phyloP scores from a whole-genome alignment of 2,888 invertebrate species.

The Leptopilina myrica region DNA sequence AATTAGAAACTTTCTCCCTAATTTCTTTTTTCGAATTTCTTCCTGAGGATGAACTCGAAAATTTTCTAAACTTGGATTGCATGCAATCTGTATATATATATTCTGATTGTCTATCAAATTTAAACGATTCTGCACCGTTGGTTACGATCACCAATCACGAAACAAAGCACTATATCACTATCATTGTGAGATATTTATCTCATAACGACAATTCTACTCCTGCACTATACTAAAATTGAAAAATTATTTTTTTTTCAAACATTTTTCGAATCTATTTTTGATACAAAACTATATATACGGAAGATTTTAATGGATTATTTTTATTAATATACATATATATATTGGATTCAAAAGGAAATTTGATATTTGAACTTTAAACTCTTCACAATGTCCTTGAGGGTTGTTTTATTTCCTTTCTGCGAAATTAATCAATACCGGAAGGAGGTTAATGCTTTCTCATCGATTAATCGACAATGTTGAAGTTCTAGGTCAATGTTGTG shows the following conservation, averaged over 20 bases:
- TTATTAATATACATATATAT: too few relatives aligned
- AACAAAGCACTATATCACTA: not conserved
- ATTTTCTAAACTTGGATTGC: not conserved
- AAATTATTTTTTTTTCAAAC: too few relatives aligned
- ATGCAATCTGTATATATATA: not conserved
- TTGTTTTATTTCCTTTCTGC: not conserved
- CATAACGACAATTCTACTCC: not conserved
- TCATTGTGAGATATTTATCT: not conserved
- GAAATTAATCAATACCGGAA: slow-evolving; percentile 16
- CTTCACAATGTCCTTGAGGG: not conserved
- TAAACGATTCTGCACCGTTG: slow-evolving; percentile 5
- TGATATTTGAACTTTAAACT: too few relatives aligned
- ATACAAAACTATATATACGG: too few relatives aligned
- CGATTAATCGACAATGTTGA: slow-evolving; percentile 56
- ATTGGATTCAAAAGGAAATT: too few relatives aligned
- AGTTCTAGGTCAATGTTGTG: slow-evolving; percentile 68
- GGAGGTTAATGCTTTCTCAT: slow-evolving; percentile 41
- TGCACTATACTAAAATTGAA: not conserved
- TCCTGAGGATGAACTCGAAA: not conserved
- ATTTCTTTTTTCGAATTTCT: not conserved
- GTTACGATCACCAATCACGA: slow-evolving; percentile 5
- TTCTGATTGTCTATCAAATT: slow-evolving; percentile 9
- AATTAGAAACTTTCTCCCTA: not conserved
- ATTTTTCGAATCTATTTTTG: too few relatives aligned
- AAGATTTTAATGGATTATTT: too few relatives aligned